phyloP scores from a whole-genome alignment of 2,797 vertebrate genomes.

The Argyrosomus regius region DNA sequence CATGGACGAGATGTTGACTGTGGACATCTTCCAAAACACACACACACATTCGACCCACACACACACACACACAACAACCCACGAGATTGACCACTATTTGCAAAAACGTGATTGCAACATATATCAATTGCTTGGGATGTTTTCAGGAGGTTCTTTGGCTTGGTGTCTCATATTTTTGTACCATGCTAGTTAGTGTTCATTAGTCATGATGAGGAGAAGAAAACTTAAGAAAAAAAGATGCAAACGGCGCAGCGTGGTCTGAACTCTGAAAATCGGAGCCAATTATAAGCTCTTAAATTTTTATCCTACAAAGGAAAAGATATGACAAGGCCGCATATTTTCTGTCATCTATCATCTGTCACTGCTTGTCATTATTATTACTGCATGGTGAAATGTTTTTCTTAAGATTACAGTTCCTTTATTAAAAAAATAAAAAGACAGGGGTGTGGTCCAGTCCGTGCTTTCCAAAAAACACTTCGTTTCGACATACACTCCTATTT shows the following conservation, averaged over 20 bases:
- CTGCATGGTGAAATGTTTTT: slow-evolving; percentile 42
- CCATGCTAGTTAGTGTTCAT: slow-evolving; percentile 37
- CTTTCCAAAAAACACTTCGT: slow-evolving; percentile 35
- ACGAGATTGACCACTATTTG: slow-evolving; percentile 53
- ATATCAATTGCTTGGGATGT: slow-evolving; percentile 58
- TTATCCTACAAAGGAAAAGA: slow-evolving; percentile 21
- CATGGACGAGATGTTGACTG: slow-evolving; percentile 72
- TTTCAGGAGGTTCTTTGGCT: slow-evolving; percentile 49
- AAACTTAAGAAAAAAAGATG: slow-evolving; percentile 71
- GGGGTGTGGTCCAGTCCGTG: slow-evolving; percentile 26
- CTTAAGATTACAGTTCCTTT: slow-evolving; percentile 46
- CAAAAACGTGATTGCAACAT: slow-evolving; percentile 71
- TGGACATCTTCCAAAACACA: slow-evolving; percentile 74
- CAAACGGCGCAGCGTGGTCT: slow-evolving; percentile 56
- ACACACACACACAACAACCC: slow-evolving; percentile 34
- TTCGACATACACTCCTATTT: slow-evolving; percentile 43
- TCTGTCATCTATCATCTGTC: slow-evolving; percentile 49
- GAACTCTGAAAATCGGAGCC: slow-evolving; percentile 72
- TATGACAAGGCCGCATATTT: slow-evolving; percentile 33
- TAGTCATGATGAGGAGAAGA: slow-evolving; percentile 80
- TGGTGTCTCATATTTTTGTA: slow-evolving; percentile 29
- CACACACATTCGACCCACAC: slow-evolving; percentile 18
- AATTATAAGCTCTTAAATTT: slow-evolving; percentile 82
- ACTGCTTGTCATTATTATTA: slow-evolving; percentile 39
- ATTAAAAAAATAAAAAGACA: slow-evolving; percentile 23